These are phyloP conservation scores for Selene dorsalis DNA, from an alignment of 2,797 vertebrate genomes.

Conservation along the genomic window DNA sequence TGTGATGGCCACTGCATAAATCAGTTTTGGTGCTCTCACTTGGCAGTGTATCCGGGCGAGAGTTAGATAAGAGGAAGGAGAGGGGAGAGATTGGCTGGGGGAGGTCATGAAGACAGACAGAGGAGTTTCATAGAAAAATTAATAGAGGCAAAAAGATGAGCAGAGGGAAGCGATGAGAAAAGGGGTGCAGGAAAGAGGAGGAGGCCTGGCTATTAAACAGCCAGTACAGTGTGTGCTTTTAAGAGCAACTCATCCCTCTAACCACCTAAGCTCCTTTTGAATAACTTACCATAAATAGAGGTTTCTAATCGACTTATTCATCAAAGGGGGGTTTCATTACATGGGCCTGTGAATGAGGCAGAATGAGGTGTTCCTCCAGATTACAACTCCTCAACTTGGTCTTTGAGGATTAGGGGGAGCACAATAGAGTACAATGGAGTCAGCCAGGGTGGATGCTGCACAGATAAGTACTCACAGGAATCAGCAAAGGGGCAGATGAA, in stretches of 20 bases:
- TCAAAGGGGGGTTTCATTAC: constrained; percentile 74
- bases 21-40: constrained; percentile 73
- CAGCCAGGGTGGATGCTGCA: constrained; percentile 69
- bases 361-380: constrained; percentile 80
- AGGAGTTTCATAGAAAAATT: constrained; percentile 34
- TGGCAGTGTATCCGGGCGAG: constrained; percentile 50
- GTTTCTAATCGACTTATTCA: constrained; percentile 77
- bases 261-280: constrained; percentile 70
- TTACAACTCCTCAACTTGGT: constrained; percentile 76
- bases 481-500: constrained; percentile 67
- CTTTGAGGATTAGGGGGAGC: constrained; percentile 74
- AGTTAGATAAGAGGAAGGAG: constrained; percentile 58
- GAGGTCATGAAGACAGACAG: constrained; percentile 53
- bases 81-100: constrained; percentile 26
- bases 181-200: constrained; percentile 41
- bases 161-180: constrained; percentile 25
- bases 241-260: constrained; percentile 69
- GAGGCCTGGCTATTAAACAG: constrained; percentile 64
- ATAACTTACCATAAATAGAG: constrained; percentile 83
- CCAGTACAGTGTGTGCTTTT: constrained; percentile 79
- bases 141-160: constrained; percentile 51
- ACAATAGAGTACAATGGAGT: constrained; percentile 73
- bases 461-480: constrained; percentile 67
- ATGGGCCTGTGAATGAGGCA: constrained; percentile 65
- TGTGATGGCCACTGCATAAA: constrained; percentile 81